phyloP scores from a whole-genome alignment of 2,113 vertebrate species.

The Otocyon megalotis region DNA sequence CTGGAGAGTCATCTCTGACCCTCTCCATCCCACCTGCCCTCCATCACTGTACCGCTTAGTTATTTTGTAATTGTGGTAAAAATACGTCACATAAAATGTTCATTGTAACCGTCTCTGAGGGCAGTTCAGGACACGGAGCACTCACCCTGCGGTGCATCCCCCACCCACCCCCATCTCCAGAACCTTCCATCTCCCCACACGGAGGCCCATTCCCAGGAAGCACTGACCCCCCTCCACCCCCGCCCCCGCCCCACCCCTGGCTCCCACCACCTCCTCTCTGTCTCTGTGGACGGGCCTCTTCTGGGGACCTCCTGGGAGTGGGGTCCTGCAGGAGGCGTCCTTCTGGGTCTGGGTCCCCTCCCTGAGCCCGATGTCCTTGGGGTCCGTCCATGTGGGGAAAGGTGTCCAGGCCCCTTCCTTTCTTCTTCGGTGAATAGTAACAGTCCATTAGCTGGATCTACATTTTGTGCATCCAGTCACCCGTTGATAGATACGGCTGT shows the following conservation, averaged over 20 bases:
- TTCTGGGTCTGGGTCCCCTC: neutral
- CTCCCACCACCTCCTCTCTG: neutral
- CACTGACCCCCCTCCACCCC: neutral
- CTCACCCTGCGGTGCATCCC: accelerated
- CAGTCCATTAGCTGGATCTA: neutral
- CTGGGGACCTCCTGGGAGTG: neutral
- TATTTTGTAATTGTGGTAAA: neutral
- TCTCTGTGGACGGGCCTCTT: neutral
- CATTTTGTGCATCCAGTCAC: neutral
- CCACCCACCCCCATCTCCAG: neutral
- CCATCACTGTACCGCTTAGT: too few relatives aligned
- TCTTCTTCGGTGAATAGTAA: neutral
- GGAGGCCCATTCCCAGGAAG: neutral
- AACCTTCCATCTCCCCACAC: neutral
- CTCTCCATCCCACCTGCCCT: neutral
- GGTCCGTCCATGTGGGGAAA: neutral
- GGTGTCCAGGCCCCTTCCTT: neutral
- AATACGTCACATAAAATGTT: neutral
- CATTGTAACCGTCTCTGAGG: neutral
- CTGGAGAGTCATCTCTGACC: neutral
- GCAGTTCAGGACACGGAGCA: neutral
- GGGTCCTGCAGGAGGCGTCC: neutral
- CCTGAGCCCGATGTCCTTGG: neutral
- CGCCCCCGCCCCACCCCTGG: neutral
- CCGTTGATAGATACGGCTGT: too few relatives aligned